phyloP scores from a whole-genome alignment of 30 jellyfish, hydroid and myxozoan genomes.

The Pelagia noctiluca region DNA sequence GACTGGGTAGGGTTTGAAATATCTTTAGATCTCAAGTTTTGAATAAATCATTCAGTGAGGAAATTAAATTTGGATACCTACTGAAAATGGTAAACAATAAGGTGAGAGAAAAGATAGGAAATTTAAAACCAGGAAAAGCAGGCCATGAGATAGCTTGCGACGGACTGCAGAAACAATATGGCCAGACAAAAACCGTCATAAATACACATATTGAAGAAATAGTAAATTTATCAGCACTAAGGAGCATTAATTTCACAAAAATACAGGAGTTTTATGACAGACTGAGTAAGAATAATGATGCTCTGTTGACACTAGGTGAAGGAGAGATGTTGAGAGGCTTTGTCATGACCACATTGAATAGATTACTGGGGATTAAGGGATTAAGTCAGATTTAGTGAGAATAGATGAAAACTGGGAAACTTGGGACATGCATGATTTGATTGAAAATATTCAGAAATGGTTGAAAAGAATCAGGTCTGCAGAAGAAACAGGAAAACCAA shows the following conservation, averaged over 20 bases:
- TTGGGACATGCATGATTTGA: constrained; percentile 28
- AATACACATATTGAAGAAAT: constrained; percentile 37
- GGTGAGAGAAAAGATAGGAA: too few species aligned
- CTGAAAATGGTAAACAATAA: constrained; percentile 21
- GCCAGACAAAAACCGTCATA: constrained; percentile 37
- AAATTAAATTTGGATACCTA: constrained; percentile 31
- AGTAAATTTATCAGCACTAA: constrained; percentile 16
- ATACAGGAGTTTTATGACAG: constrained; percentile 21
- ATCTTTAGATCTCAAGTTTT: constrained; percentile 25
- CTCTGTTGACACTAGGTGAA: constrained; percentile 50
- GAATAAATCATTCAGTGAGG: constrained; percentile 31
- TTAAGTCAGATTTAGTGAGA: constrained; percentile 48
- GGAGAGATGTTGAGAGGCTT: constrained; percentile 39
- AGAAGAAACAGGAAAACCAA: constrained; percentile 6
- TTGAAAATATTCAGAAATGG: not conserved
- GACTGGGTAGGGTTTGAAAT: constrained; percentile 55
- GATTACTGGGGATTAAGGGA: constrained; percentile 55
- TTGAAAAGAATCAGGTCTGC: constrained; percentile 9
- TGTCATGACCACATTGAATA: constrained; percentile 43
- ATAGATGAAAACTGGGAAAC: constrained; percentile 53
- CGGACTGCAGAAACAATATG: constrained; percentile 43
- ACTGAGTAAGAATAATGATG: constrained; percentile 22
- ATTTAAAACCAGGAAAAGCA: too few species aligned
- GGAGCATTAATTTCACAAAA: constrained; percentile 19
- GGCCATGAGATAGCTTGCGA: constrained; percentile 67